Percentiles rank a stretch among this genome's conserved stretches.
These are phyloP conservation scores for Labeo calbasu DNA, from an alignment of 2,797 vertebrate species.

Conservation along the genomic window DNA sequence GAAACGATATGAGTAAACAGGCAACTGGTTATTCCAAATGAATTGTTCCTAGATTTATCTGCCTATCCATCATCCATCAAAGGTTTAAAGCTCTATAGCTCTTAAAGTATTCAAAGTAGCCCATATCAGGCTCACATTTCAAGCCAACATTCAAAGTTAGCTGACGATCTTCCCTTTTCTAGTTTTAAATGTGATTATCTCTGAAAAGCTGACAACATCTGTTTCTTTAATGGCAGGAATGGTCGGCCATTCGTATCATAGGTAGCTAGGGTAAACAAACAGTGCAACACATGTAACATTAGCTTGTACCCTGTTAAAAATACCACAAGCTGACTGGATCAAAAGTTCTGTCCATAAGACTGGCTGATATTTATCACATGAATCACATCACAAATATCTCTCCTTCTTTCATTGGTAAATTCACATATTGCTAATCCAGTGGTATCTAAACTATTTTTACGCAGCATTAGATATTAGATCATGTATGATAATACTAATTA, in stretches of 20 bases:
- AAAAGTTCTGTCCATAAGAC: background rate
- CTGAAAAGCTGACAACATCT: slow-evolving; percentile 19
- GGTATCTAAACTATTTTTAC: background rate
- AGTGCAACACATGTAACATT: slow-evolving; percentile 43
- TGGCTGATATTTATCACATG: slow-evolving; percentile 1
- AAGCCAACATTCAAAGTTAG: background rate
- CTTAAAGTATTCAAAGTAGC: background rate
- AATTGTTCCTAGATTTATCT: background rate
- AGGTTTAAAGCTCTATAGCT: background rate
- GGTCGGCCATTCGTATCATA: slow-evolving; percentile 24
- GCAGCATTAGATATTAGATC: no score
- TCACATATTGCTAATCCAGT: background rate
- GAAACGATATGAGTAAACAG: background rate
- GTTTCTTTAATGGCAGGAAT: slow-evolving; percentile 28
- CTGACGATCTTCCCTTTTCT: background rate
- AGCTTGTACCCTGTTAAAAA: slow-evolving; percentile 51
- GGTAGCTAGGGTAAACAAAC: slow-evolving; percentile 56
- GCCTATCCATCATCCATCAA: background rate
- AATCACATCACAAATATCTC: background rate
- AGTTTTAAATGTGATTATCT: slow-evolving; percentile 23
- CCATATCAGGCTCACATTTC: background rate
- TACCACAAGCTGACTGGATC: slow-evolving; percentile 42
- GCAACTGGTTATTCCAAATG: background rate
- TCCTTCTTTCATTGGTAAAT: background rate
- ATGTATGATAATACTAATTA: background rate